Percentiles rank a stretch among this genome's conserved stretches.
Evolutionary conservation across 2,888 invertebrate species (phyloP).

Genomic region (Parnassius glacialis): DNA sequence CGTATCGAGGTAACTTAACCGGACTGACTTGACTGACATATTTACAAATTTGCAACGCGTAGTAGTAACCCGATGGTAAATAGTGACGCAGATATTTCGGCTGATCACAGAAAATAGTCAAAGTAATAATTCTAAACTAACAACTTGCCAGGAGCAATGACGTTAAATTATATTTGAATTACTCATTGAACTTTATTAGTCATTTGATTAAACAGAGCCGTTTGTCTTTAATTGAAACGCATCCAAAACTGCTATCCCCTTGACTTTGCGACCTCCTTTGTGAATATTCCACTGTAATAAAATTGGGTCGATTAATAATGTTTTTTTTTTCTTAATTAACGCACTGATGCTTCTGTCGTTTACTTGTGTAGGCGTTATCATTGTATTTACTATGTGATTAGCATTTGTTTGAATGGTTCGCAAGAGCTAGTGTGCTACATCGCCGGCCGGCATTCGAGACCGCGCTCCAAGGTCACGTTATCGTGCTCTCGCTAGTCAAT

Average conservation of each 20-base stretch:
- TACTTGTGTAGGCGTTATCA: slow-evolving; percentile 48
- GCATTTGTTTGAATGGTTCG: slow-evolving; percentile 72
- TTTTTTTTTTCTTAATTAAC: slow-evolving; percentile 24
- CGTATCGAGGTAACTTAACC: slow-evolving; percentile 76
- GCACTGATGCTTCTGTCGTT: slow-evolving; percentile 26
- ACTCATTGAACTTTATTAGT: slow-evolving; percentile 72
- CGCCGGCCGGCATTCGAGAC: slow-evolving; percentile 73
- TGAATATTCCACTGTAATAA: slow-evolving; percentile 23
- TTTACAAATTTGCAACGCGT: slow-evolving; percentile 42
- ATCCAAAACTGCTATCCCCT: slow-evolving; percentile 53
- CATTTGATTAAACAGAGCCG: slow-evolving; percentile 56
- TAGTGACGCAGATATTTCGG: not conserved
- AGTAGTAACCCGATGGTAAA: slow-evolving; percentile 10
- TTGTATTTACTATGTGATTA: slow-evolving; percentile 56
- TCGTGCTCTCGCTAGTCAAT: slow-evolving; percentile 72
- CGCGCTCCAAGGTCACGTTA: slow-evolving; percentile 76
- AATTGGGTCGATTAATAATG: slow-evolving; percentile 16
- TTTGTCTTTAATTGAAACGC: slow-evolving; percentile 69
- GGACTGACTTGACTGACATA: slow-evolving; percentile 69
- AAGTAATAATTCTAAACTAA: slow-evolving; percentile 27
- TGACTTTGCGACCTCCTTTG: slow-evolving; percentile 40
- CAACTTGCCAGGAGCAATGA: slow-evolving; percentile 50
- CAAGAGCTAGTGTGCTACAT: slow-evolving; percentile 64
- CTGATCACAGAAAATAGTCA: not conserved
- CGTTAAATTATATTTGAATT: slow-evolving; percentile 63